phyloP scores from a whole-genome alignment of 2,797 vertebrate genomes.

The Sebastes elongatus region DNA sequence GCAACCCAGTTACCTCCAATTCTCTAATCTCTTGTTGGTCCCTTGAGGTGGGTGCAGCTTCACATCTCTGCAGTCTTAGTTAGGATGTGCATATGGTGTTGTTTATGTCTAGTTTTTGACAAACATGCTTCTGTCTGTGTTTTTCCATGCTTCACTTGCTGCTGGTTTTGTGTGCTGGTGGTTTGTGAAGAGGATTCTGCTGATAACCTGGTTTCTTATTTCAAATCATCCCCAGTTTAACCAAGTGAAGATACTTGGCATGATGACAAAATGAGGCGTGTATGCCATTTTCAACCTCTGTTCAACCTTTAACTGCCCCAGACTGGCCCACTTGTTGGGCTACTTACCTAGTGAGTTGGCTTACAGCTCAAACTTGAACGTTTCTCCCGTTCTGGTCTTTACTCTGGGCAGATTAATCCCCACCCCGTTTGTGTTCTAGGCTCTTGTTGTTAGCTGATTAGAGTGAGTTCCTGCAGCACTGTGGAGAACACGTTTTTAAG shows the following conservation, averaged over 20 bases:
- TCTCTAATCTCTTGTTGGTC: conserved; percentile 27
- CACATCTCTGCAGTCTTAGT: conserved; percentile 45
- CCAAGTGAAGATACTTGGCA: neutral
- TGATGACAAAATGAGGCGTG: neutral
- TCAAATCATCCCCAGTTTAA: conserved; percentile 14
- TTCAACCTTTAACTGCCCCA: neutral
- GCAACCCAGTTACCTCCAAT: neutral
- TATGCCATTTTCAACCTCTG: neutral
- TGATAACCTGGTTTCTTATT: neutral
- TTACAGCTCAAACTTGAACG: neutral
- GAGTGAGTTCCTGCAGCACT: neutral
- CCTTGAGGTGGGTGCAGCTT: conserved; percentile 48
- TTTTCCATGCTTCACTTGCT: neutral
- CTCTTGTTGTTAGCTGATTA: conserved; percentile 50
- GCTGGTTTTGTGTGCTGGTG: neutral
- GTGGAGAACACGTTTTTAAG: conserved; percentile 22
- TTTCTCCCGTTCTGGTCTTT: conserved; percentile 12
- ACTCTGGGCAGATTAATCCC: conserved; percentile 35
- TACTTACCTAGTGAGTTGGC: neutral
- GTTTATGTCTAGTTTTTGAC: neutral
- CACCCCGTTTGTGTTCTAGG: conserved; percentile 12
- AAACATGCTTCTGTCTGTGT: neutral
- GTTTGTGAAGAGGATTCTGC: neutral
- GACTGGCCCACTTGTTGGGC: conserved; percentile 14
- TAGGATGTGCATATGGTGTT: conserved; percentile 44